Evolutionary conservation across 2,113 vertebrate species (phyloP).

Genomic region (western clawed frog (Xenopus tropicalis)): DNA sequence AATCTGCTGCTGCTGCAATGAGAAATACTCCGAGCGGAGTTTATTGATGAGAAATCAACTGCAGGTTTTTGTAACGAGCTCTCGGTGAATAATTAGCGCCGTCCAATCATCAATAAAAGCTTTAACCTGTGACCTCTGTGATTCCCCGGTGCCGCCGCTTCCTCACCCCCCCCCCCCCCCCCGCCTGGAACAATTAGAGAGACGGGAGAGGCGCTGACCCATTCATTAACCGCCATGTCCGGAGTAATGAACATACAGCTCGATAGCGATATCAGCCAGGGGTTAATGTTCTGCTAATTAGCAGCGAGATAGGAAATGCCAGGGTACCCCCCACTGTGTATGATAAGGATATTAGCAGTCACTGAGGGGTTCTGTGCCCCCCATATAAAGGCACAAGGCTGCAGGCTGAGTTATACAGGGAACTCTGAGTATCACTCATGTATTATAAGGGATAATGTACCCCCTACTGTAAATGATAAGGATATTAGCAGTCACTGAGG

Average conservation of each 20-base stretch:
- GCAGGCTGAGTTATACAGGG: too few species aligned
- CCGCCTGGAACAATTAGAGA: slow-evolving; percentile 54
- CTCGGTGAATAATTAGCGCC: slow-evolving; percentile 34
- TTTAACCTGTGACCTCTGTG: slow-evolving; percentile 57
- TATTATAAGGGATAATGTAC: too few species aligned
- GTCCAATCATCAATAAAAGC: slow-evolving; percentile 52
- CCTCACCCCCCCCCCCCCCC: slow-evolving; percentile 46
- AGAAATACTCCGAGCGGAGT: too few species aligned
- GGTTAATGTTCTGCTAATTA: slow-evolving; percentile 65
- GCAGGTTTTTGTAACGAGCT: slow-evolving; percentile 30
- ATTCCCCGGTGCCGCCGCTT: slow-evolving; percentile 46
- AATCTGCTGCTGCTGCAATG: background rate
- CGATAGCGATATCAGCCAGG: slow-evolving; percentile 57
- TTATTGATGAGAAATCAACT: too few species aligned
- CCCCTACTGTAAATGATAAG: too few species aligned
- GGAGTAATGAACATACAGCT: slow-evolving; percentile 61
- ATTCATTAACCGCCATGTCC: slow-evolving; percentile 57
- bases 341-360: background rate
- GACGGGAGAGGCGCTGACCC: slow-evolving; percentile 32
- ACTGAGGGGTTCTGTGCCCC: too few species aligned
- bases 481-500: too few species aligned
- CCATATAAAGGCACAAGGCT: too few species aligned
- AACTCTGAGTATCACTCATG: too few species aligned
- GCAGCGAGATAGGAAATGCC: slow-evolving; percentile 24
- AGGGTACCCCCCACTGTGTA: background rate